Evolutionary conservation across 1,140 invertebrate genomes (phyloP).

Genomic region (Zeugodacus cucurbitae): DNA sequence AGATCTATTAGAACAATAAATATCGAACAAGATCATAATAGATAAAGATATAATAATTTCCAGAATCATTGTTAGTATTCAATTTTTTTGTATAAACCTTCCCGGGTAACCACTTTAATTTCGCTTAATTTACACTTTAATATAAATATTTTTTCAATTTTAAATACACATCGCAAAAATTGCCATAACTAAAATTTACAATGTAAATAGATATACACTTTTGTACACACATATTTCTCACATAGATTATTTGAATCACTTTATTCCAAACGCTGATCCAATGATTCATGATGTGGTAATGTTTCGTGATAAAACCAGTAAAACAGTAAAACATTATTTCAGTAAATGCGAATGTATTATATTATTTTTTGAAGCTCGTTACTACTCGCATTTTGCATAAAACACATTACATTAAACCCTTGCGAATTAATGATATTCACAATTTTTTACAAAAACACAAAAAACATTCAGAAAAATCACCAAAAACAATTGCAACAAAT

Average conservation of each 20-base stretch:
- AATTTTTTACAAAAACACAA: neutral
- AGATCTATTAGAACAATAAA: too few species aligned
- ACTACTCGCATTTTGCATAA: neutral
- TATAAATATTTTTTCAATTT: too few species aligned
- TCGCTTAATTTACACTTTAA: too few species aligned
- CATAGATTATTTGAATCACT: neutral
- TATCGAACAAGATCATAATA: too few species aligned
- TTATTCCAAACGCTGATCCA: neutral
- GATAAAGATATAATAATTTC: too few species aligned
- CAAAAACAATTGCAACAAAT: neutral
- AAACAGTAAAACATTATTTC: constrained; percentile 8
- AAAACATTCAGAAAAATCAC: neutral
- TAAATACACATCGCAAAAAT: too few species aligned
- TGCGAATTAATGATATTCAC: constrained; percentile 6
- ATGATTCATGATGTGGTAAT: constrained; percentile 27
- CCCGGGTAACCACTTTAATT: too few species aligned
- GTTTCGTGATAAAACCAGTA: neutral
- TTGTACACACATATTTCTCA: neutral
- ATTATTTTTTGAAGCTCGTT: neutral
- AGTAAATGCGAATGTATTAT: neutral
- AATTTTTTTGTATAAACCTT: too few species aligned
- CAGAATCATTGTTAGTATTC: too few species aligned
- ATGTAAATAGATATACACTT: neutral
- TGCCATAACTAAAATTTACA: neutral
- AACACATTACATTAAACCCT: neutral